A percentile compares a stretch with the other conserved stretches of the same genome.
phyloP scores from a whole-genome alignment of 2,113 vertebrate species.

The Poeciliopsis prolifica region DNA sequence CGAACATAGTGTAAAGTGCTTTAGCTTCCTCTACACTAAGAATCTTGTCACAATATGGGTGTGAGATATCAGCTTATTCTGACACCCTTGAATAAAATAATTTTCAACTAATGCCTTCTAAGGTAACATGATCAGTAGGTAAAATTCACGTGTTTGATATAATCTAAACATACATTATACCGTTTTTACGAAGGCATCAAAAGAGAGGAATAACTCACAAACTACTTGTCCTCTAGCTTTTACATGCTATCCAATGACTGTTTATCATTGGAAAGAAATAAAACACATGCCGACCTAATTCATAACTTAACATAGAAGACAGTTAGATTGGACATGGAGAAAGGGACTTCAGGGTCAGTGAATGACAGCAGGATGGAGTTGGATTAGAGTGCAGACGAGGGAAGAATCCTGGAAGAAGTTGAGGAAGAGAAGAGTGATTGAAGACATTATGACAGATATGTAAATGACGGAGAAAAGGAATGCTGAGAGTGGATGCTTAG shows the following conservation, averaged over 20 bases:
- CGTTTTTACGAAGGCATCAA: no score
- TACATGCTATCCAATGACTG: neutral
- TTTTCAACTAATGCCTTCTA: no score
- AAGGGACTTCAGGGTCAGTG: conserved; percentile 3
- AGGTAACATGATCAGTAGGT: no score
- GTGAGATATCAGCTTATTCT: no score
- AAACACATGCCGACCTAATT: conserved; percentile 12
- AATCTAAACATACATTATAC: no score
- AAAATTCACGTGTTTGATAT: no score
- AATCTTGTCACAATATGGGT: no score
- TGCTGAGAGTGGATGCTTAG: conserved; percentile 30
- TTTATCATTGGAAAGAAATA: neutral
- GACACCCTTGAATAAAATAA: no score
- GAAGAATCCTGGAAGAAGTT: conserved; percentile 24
- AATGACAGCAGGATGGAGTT: conserved; percentile 43
- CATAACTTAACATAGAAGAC: conserved; percentile 2
- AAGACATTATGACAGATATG: conserved; percentile 40
- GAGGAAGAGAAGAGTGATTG: conserved; percentile 33
- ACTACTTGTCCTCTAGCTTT: conserved; percentile 1
- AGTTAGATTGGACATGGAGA: conserved; percentile 1
- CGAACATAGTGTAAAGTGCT: no score
- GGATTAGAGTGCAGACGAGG: conserved; percentile 44
- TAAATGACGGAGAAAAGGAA: conserved; percentile 48
- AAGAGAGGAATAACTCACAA: conserved; percentile 20
- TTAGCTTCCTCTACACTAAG: no score